These are phyloP conservation scores for Patagioenas fasciata DNA, from an alignment of 2,113 vertebrate species.

Conservation along the genomic window DNA sequence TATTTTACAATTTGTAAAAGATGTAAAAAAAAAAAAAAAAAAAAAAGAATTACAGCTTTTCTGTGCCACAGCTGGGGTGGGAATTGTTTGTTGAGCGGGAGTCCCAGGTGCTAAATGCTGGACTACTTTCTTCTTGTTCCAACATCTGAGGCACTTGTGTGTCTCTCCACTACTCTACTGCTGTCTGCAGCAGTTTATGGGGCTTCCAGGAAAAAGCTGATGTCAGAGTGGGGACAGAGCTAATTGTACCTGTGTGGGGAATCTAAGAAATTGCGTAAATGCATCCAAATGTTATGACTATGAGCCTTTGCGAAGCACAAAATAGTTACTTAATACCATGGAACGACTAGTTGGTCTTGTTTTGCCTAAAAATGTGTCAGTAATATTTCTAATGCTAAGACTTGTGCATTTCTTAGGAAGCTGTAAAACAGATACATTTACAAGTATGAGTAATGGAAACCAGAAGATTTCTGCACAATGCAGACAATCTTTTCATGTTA, in stretches of 20 bases:
- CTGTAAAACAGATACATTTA: constrained; percentile 53
- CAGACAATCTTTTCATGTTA: constrained; percentile 57
- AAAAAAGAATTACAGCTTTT: background rate
- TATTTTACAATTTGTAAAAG: background rate
- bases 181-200: background rate
- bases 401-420: constrained; percentile 32
- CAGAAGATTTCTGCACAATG: constrained; percentile 62
- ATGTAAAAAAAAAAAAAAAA: background rate
- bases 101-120: background rate
- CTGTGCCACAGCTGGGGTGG: background rate
- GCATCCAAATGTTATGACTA: background rate
- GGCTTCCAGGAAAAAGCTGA: background rate
- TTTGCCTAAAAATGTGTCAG: constrained; percentile 41
- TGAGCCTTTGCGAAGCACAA: background rate
- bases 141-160: background rate
- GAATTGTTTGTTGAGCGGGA: background rate
- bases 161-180: background rate
- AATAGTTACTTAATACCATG: background rate
- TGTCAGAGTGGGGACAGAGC: background rate
- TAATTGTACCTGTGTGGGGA: background rate
- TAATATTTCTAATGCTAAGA: constrained; percentile 28
- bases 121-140: background rate
- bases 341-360: background rate
- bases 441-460: constrained; percentile 63
- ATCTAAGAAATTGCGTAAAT: background rate